Percentiles rank a stretch among this genome's conserved stretches.
phyloP scores from a whole-genome alignment of 2,797 vertebrate species.

The Gadopsis bispinosus region DNA sequence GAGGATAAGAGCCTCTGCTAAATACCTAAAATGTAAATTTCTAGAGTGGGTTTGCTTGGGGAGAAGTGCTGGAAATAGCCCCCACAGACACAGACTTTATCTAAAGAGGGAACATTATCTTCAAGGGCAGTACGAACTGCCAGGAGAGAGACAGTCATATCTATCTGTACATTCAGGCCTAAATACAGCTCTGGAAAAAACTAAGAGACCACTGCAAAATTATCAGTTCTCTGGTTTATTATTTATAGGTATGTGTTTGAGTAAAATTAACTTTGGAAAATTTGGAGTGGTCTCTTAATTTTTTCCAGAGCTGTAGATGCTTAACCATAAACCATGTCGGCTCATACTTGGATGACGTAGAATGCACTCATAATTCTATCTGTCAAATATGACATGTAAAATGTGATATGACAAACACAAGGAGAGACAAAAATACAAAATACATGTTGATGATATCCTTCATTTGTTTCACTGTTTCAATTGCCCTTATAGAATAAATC shows the following conservation, averaged over 20 bases:
- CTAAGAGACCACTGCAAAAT: too few relatives aligned
- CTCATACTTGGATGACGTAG: not conserved
- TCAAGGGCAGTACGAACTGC: constrained; percentile 7
- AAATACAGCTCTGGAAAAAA: not conserved
- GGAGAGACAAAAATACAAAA: not conserved
- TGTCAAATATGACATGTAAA: not conserved
- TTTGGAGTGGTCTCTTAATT: too few relatives aligned
- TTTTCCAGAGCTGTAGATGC: not conserved
- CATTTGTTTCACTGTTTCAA: not conserved
- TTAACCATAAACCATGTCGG: not conserved
- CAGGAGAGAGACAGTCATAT: not conserved
- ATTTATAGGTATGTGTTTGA: too few relatives aligned
- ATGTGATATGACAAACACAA: not conserved
- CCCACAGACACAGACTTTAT: constrained; percentile 26
- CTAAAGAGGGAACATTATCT: constrained; percentile 35
- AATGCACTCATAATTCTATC: not conserved
- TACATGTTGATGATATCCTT: not conserved
- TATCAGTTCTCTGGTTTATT: too few relatives aligned
- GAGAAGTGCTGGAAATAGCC: constrained; percentile 34
- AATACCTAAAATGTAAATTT: constrained; percentile 47
- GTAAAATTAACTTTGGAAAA: too few relatives aligned
- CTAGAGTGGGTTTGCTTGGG: constrained; percentile 20
- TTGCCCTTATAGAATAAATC: not conserved
- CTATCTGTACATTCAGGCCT: not conserved
- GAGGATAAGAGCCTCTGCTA: constrained; percentile 39